These are phyloP conservation scores for Zygaena filipendulae DNA, from an alignment of 2,888 invertebrate species.

Conservation along the genomic window DNA sequence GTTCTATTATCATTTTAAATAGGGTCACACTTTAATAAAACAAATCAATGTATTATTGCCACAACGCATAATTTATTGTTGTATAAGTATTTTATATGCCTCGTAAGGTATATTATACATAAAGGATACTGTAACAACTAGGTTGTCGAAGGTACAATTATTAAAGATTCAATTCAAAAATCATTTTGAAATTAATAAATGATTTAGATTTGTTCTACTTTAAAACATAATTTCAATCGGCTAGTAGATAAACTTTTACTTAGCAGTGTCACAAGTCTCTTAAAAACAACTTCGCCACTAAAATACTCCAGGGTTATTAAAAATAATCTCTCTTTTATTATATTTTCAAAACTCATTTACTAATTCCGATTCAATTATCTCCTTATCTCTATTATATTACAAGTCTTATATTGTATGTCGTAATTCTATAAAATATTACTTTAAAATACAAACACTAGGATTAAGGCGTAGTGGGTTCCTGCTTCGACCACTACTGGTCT, in stretches of 20 bases:
- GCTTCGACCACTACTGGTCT: conserved; percentile 30
- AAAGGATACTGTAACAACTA: conserved; percentile 46
- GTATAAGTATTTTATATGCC: conserved; percentile 55
- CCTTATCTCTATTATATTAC: conserved; percentile 41
- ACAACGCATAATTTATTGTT: conserved; percentile 61
- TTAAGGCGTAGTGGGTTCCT: conserved; percentile 31
- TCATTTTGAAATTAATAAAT: conserved; percentile 16
- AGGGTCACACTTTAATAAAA: no score
- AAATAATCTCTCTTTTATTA: conserved; percentile 47
- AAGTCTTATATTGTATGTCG: conserved; percentile 48
- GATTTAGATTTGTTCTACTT: conserved; percentile 20
- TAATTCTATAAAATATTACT: conserved; percentile 46
- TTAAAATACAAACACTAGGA: conserved; percentile 47
- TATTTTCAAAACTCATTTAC: conserved; percentile 34
- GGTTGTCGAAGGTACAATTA: conserved; percentile 33
- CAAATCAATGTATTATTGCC: no score
- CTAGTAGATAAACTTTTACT: no score
- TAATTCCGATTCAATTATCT: no score
- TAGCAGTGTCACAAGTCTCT: not conserved
- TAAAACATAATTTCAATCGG: no score
- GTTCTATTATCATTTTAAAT: no score
- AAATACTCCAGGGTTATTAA: conserved; percentile 61
- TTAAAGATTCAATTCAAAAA: conserved; percentile 19
- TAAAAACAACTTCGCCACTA: conserved; percentile 16
- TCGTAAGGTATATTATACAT: conserved; percentile 45